Base-by-base conservation (phyloP, 2,113 vertebrate genomes). In the Sylvietta virens region DNA sequence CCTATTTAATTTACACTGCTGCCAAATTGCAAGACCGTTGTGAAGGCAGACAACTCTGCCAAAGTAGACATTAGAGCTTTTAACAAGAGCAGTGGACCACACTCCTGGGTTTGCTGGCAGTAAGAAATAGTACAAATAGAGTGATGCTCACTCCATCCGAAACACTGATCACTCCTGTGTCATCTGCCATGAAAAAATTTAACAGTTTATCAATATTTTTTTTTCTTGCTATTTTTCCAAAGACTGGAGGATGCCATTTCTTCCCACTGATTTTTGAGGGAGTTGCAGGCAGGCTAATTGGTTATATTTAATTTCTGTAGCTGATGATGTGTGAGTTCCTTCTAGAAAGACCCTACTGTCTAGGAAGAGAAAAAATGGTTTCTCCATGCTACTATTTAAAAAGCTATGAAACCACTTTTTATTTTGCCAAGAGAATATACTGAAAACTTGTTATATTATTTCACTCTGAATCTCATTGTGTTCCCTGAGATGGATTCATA, bases 251-350 rank as follows among this genome's bases (percentile, higher is more conserved):
- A 78, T 10, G 1, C 3, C 0, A 17, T 81, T 86, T 89, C 33
- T 74, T 71, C 51, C 33, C 24, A 39, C 13, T 42, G n/a, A n/a
- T 44, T 80, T 50, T 83, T 84, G 24, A 73, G 30, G 21, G 26
- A 70, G 18, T 9, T 0, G 1, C 0, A 1, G 14, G 17, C 8
- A 0, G 0, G 17, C 44, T 70, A 73, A 71, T 4, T 78, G 20
- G 7, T 67, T 56, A 50, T 54, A 56, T 84, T 81, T 74, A 27
- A 26, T 81, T 91, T 81, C 39, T 89, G 51, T 66, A 56, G 12
- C 33, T 94, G 69, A n/a, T 86, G 53, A 84, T 6, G n/a, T 1
- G 4, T 24, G 7, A 78, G 10, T 48, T 94, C 27, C 40, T 76
- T 74, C 70, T 58, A 67, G 26, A 27, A 84, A 79, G 19, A 85